phyloP scores from a whole-genome alignment of 2,113 vertebrate genomes.

The Ceratotherium simum region DNA sequence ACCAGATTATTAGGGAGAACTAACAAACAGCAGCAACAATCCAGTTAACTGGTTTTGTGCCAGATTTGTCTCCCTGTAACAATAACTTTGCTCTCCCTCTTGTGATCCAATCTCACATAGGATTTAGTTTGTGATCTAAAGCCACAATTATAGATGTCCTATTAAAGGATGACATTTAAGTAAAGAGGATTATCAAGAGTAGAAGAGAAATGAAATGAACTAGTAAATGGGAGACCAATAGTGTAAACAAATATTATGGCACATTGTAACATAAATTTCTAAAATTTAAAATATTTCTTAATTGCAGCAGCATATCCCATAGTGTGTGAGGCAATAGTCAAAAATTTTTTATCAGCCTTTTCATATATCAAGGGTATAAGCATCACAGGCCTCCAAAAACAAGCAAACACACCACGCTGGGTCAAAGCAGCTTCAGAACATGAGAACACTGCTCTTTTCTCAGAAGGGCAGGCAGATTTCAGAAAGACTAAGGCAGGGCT shows the following conservation, averaged over 20 bases:
- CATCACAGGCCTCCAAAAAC: neutral
- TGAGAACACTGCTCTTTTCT: conserved; percentile 1
- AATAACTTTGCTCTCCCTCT: neutral
- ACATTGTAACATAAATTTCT: conserved; percentile 35
- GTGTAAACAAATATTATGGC: neutral
- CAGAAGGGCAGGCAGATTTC: neutral
- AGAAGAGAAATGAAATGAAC: conserved; percentile 26
- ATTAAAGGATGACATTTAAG: conserved; percentile 32
- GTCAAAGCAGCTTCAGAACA: neutral
- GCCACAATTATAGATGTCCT: neutral
- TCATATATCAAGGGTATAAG: neutral
- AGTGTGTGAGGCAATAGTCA: neutral
- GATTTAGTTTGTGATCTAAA: conserved; percentile 14
- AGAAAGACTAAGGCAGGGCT: neutral
- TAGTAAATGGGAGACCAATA: neutral
- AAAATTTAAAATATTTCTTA: conserved; percentile 39
- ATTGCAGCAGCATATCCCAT: neutral
- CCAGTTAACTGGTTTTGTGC: neutral
- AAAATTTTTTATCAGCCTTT: neutral
- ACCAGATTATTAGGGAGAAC: neutral
- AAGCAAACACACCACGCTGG: neutral
- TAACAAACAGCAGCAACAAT: neutral
- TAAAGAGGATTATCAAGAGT: neutral
- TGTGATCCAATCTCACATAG: neutral
- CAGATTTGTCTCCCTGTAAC: neutral